phyloP scores from a whole-genome alignment of 2,797 vertebrate genomes.

The Megalops cyprinoides region DNA sequence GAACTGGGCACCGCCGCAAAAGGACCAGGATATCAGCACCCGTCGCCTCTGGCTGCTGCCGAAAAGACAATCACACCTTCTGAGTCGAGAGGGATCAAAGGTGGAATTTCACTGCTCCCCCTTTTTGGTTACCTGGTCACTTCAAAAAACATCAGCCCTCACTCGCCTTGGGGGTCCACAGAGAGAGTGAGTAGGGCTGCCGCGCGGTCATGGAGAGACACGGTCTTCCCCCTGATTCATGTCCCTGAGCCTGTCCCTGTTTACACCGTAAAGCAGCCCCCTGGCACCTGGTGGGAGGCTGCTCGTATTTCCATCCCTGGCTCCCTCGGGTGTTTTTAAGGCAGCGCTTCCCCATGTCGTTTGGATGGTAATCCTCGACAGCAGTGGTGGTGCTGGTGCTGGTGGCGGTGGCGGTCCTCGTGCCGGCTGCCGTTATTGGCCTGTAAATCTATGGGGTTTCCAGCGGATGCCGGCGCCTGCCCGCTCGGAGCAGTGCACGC shows the following conservation, averaged over 20 bases:
- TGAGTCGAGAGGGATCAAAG: neutral
- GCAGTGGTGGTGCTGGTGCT: neutral
- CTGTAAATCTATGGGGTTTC: slow-evolving; percentile 19
- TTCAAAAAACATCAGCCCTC: neutral
- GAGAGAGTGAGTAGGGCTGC: neutral
- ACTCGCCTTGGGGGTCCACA: neutral
- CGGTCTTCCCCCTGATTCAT: slow-evolving; percentile 3
- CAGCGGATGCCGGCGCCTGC: neutral
- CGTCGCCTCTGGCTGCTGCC: neutral
- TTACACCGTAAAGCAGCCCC: slow-evolving; percentile 14
- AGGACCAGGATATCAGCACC: neutral
- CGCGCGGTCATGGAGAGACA: neutral
- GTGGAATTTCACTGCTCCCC: neutral
- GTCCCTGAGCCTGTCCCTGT: slow-evolving; percentile 9
- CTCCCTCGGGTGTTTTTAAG: neutral
- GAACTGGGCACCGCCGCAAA: neutral
- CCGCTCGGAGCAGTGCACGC: neutral
- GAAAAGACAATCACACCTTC: neutral
- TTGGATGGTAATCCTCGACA: slow-evolving; percentile 11
- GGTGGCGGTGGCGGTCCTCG: too few species aligned
- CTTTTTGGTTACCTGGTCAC: neutral
- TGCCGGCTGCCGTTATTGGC: neutral
- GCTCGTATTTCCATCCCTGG: neutral
- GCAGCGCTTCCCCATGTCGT: neutral
- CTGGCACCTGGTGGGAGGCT: neutral